Evolutionary conservation across 2,797 vertebrate genomes (phyloP).

Genomic region (Otolemur crassicaudatus): DNA sequence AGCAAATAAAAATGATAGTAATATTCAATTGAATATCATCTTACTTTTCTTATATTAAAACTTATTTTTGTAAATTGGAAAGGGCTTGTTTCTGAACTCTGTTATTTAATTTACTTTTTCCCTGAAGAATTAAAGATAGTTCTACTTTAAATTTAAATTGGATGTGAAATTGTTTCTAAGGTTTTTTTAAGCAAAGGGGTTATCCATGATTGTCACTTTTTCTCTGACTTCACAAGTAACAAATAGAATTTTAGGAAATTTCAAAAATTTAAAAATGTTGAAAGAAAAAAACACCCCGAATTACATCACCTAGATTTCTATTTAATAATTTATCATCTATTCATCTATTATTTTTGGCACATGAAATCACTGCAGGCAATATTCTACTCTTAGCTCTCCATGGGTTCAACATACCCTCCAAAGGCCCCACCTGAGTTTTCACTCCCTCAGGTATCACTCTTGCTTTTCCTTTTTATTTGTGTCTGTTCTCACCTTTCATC

Average conservation of each 20-base stretch:
- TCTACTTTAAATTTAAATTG: conserved; percentile 75
- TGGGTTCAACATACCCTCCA: not conserved
- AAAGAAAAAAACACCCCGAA: not conserved
- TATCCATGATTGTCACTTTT: conserved; percentile 45
- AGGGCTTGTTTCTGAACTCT: conserved; percentile 47
- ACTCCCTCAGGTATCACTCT: not conserved
- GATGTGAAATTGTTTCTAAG: conserved; percentile 67
- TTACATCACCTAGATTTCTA: not conserved
- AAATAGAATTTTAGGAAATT: conserved; percentile 1
- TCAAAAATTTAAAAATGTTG: conserved; percentile 5
- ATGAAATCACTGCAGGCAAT: not conserved
- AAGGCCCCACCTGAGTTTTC: not conserved
- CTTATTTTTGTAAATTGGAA: not conserved
- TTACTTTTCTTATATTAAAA: not conserved
- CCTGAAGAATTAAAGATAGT: conserved; percentile 68
- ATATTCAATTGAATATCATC: not conserved
- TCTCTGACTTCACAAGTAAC: conserved; percentile 17
- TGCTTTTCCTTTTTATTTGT: not conserved
- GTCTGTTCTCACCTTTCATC: not conserved
- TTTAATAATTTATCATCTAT: conserved; percentile 27
- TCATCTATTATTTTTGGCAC: not conserved
- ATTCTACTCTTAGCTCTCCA: not conserved
- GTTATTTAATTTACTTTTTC: conserved; percentile 63
- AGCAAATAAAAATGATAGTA: not conserved
- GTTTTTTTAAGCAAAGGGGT: conserved; percentile 60